Evolutionary conservation across 2,113 vertebrate species (phyloP), one percentile per base, ranked within the genome.

Genomic region (Microtus richardsoni): DNA sequence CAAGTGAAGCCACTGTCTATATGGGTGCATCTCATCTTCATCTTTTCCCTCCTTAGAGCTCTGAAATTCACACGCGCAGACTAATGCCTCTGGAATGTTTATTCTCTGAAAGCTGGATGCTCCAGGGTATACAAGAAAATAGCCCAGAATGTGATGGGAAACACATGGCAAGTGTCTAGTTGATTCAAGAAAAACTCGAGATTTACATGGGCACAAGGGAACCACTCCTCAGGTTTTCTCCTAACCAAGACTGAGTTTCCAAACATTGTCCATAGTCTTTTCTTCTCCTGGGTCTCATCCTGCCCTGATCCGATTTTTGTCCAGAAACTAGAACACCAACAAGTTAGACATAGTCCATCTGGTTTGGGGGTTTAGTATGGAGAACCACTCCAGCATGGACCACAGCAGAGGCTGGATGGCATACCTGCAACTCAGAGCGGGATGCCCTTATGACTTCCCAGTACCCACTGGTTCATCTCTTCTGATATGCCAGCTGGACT

Each of bases 61-160:
- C 74, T 86, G 80, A 93, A 95, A 96, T 96, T 96, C 91, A 89
- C 74, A 95, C 13, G 36, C 77, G 88, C 92, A 93, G 5, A 87
- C 85, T 96, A 95, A 97, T 83, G 91, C 74, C 88, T 88, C 88
- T 97, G 97, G 97, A 96, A 98, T 96, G 96, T 78, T 96, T 93
- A 88, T 96, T 91, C 71, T 97, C 85, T 94, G 96, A 62, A 91
- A 95, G 64, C 62, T 96, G 96, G 96, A 96, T 78, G 90, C 88
- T 93, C 93, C 62, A 74, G 96, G 85, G 82, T 91, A 97, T 74
- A 97, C 91, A 95, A 97, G 85, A 78, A 97, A 92, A 94, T 62
- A 96, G 70, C 91, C 77, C 41, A 88, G 52, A 85, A 47, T 3
- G 49, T 96, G 96, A 96, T 97, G 94, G 80, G 84, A 97, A 97